A percentile compares a stretch with the other conserved stretches of the same genome.
Evolutionary conservation across 2,888 invertebrate species (phyloP).

Genomic region (Megalurothrips usitatus): DNA sequence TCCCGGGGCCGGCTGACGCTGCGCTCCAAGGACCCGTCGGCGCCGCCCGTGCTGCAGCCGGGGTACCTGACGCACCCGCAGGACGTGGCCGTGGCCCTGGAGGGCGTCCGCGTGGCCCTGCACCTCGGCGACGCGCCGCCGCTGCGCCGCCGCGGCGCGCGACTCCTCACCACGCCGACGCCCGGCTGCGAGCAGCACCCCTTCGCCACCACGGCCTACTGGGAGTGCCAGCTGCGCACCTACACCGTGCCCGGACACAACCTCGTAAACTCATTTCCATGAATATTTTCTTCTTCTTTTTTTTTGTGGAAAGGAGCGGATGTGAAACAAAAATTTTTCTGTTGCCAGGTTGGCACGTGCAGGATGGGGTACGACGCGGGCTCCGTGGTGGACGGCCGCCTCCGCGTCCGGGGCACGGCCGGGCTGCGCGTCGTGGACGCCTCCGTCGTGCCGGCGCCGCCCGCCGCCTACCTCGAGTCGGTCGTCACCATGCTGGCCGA

Average conservation of each 20-base stretch:
- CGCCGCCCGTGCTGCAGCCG: neutral
- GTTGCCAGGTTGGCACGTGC: neutral
- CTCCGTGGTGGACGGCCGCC: neutral
- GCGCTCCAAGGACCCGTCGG: neutral
- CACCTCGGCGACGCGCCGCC: neutral
- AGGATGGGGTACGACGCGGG: neutral
- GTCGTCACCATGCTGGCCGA: neutral
- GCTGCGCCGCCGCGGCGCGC: conserved; percentile 45
- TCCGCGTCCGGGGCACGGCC: neutral
- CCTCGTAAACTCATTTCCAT: too few relatives aligned
- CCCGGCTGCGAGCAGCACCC: conserved; percentile 50
- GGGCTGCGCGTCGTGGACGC: neutral
- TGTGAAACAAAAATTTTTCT: too few relatives aligned
- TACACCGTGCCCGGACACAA: neutral
- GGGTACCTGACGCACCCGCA: neutral
- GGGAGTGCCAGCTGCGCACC: neutral
- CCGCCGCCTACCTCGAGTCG: neutral
- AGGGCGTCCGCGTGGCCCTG: neutral
- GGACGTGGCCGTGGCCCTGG: neutral
- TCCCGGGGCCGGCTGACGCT: neutral
- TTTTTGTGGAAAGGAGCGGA: too few relatives aligned
- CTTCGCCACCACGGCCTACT: conserved; percentile 6
- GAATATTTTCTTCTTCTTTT: too few relatives aligned
- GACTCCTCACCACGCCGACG: conserved; percentile 51
- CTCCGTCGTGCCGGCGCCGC: neutral